Evolutionary conservation across 2,888 invertebrate species (phyloP).

Genomic region (Polylopha cassiicola): DNA sequence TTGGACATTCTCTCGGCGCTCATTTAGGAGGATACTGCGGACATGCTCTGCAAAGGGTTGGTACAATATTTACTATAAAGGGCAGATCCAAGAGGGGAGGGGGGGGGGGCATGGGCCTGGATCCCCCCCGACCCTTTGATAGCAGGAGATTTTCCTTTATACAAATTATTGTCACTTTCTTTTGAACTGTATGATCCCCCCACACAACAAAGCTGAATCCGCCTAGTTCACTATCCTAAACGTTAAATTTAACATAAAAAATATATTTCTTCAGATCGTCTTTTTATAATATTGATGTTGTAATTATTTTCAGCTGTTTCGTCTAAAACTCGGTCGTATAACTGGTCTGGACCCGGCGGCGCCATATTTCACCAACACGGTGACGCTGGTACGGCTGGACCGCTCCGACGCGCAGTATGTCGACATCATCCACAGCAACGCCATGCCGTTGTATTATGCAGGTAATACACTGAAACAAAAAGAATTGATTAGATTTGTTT

Average conservation of each 20-base stretch:
- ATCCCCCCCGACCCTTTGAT: no score
- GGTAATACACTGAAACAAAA: no score
- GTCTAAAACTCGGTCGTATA: conserved; percentile 85
- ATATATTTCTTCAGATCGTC: no score
- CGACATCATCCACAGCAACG: conserved; percentile 93
- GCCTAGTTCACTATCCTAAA: no score
- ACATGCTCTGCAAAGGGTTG: conserved; percentile 81
- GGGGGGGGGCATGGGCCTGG: no score
- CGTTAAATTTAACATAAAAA: no score
- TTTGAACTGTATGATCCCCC: no score
- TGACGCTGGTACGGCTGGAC: conserved; percentile 88
- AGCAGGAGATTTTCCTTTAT: no score
- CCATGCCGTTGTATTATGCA: conserved; percentile 84
- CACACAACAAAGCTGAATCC: no score
- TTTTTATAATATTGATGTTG: background rate
- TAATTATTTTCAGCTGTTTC: conserved; percentile 73
- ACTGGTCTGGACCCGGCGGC: conserved; percentile 95
- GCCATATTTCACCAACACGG: conserved; percentile 91
- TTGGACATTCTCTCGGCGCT: conserved; percentile 92
- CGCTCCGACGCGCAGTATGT: conserved; percentile 92
- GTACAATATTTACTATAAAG: conserved; percentile 20
- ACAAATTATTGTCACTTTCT: no score
- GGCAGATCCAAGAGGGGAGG: no score
- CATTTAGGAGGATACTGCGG: conserved; percentile 92
- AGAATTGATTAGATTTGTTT: no score